Base-by-base conservation (phyloP, 2,113 vertebrate genomes). In the Pelecanoides urinatrix region DNA sequence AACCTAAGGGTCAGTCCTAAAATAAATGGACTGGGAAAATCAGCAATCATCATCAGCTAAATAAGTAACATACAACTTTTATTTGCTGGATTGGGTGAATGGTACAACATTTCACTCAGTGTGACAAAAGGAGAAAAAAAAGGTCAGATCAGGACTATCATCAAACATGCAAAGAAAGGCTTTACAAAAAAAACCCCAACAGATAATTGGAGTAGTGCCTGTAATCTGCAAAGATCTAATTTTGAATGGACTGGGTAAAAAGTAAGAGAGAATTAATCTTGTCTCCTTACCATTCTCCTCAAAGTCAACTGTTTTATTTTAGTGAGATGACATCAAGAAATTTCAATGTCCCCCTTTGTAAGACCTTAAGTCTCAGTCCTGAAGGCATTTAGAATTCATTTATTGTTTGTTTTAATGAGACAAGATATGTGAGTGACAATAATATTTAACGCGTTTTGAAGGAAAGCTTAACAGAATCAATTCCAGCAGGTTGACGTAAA, bases 361-460 rank as follows among this genome's bases (percentile, higher is more conserved):
- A 88, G 44, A 75, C 27, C 23, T 30, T 76, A 44, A 59, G 8
- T 92, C 45, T 86, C 30, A 56, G 56, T 79, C 74, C 62, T 58
- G 53, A 87, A 96, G 78, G 70, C 75, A 82, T 88, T 87, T 81
- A 79, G n/a, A 84, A 96, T 93, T 72, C 15, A 82, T 89, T 92
- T 96, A 55, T 56, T 90, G 47, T 91, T 95, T 88, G 38, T 89
- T 94, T 87, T 16, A 27, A 80, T 87, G 75, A 96, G 50, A 76
- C 40, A 82, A 78, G 86, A 49, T 59, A 40, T 30, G 12, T 50
- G 80, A 94, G 56, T 88, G 65, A 88, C 68, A 94, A 78, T 90
- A 92, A 78, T 26, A 6, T 34, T 86, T 88, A 84, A 81, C 2
- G 1, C 4, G 1, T n/a, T 93, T 62, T 88, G 86, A 95, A 92